phyloP scores from a whole-genome alignment of 1,140 invertebrate species.

The Lordiphosa collinella region DNA sequence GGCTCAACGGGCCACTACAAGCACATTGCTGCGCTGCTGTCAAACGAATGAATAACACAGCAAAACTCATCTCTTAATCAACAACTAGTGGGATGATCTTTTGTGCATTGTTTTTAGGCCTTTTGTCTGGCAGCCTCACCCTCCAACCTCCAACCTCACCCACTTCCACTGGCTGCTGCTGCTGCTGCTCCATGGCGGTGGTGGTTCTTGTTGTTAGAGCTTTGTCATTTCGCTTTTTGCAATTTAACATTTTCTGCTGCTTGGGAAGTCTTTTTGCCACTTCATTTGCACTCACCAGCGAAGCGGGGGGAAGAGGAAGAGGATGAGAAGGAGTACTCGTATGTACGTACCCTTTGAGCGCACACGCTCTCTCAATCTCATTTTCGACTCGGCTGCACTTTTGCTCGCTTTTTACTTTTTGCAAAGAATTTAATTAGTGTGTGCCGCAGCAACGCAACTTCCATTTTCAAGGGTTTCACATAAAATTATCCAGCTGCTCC shows the following conservation, averaged over 20 bases:
- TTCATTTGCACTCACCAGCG: constrained; percentile 45
- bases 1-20: too few relatives aligned
- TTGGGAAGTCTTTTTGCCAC: constrained; percentile 31
- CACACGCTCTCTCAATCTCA: constrained; percentile 9
- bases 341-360: constrained; percentile 10
- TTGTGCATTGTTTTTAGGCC: constrained; percentile 7
- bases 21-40: too few relatives aligned
- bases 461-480: background rate
- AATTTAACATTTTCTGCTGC: constrained; percentile 26
- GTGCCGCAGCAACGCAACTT: constrained; percentile 21
- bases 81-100: too few relatives aligned
- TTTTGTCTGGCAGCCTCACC: background rate
- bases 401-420: constrained; percentile 19
- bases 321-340: background rate
- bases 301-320: constrained; percentile 1
- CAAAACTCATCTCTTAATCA: background rate
- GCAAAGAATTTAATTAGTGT: constrained; percentile 61
- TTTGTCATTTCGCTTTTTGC: constrained; percentile 15
- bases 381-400: constrained; percentile 46
- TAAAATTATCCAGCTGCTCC: constrained; percentile 14
- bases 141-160: background rate
- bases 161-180: background rate
- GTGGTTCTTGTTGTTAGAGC: background rate
- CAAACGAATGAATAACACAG: too few relatives aligned
- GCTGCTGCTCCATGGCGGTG: constrained; percentile 3